A percentile compares a stretch with the other conserved stretches of the same genome.
Conservation (phyloP, 2,113 vertebrate genomes). For the Pogonocichla stellata region DNA sequence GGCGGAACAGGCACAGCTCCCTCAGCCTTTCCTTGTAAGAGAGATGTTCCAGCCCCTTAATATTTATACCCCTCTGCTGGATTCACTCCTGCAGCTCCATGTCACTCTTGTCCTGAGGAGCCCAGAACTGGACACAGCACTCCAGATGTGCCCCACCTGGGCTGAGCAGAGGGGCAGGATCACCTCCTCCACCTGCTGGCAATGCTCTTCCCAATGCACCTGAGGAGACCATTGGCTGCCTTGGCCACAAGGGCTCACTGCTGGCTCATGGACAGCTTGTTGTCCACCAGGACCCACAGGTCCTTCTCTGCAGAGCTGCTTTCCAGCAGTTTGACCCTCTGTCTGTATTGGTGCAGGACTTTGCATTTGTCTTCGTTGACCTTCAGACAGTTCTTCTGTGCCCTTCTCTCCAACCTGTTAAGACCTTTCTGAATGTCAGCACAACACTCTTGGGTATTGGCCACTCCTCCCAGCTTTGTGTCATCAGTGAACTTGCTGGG, state of each 20-base stretch:
- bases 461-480: background rate
- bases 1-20: background rate
- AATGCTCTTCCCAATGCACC: background rate
- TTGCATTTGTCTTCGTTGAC: background rate
- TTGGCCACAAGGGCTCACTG: background rate
- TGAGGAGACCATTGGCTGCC: accelerated
- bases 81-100: background rate
- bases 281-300: background rate
- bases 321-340: background rate
- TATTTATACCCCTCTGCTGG: background rate
- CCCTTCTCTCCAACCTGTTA: background rate
- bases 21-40: background rate
- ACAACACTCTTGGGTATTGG: background rate
- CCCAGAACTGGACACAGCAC: background rate
- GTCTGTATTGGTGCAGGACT: background rate
- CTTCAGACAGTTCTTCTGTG: background rate
- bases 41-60: background rate
- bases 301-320: accelerated
- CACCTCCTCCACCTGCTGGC: background rate
- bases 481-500: background rate
- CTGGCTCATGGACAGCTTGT: background rate
- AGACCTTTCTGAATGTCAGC: background rate
- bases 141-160: background rate
- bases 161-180: background rate
- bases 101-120: background rate